Percentiles rank a stretch among this genome's conserved stretches.
These are phyloP conservation scores for Huso huso DNA, from an alignment of 2,797 vertebrate species.

Conservation along the genomic window DNA sequence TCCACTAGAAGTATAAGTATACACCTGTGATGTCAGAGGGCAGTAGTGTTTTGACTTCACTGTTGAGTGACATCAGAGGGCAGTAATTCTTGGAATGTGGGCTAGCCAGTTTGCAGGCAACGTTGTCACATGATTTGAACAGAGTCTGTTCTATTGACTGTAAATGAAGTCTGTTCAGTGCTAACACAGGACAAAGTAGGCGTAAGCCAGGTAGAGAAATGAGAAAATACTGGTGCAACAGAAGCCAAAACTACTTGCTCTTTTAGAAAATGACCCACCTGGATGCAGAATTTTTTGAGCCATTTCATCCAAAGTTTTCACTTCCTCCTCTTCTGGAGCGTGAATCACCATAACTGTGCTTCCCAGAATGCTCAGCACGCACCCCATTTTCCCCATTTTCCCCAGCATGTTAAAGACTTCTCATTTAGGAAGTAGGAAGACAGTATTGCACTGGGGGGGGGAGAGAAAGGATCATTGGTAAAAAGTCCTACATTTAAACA, in stretches of 20 bases:
- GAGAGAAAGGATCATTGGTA: too few species aligned
- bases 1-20: too few species aligned
- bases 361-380: slow-evolving; percentile 78
- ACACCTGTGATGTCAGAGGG: too few species aligned
- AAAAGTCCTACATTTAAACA: too few species aligned
- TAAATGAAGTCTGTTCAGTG: neutral
- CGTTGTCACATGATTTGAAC: too few species aligned
- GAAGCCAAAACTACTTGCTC: neutral
- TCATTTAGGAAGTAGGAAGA: slow-evolving; percentile 82
- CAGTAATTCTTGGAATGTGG: too few species aligned
- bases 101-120: too few species aligned
- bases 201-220: too few species aligned
- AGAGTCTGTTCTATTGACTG: too few species aligned
- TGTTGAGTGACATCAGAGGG: too few species aligned
- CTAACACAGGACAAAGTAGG: slow-evolving; percentile 6
- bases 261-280: slow-evolving; percentile 49
- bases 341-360: slow-evolving; percentile 89
- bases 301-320: slow-evolving; percentile 79
- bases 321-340: slow-evolving; percentile 82
- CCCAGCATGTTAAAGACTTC: slow-evolving; percentile 79
- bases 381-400: slow-evolving; percentile 90
- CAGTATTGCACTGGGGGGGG: slow-evolving; percentile 66
- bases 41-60: too few species aligned
- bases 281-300: slow-evolving; percentile 76
- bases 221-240: too few species aligned